phyloP scores from a whole-genome alignment of 2,113 vertebrate genomes.

The Eudyptes chrysolophus region DNA sequence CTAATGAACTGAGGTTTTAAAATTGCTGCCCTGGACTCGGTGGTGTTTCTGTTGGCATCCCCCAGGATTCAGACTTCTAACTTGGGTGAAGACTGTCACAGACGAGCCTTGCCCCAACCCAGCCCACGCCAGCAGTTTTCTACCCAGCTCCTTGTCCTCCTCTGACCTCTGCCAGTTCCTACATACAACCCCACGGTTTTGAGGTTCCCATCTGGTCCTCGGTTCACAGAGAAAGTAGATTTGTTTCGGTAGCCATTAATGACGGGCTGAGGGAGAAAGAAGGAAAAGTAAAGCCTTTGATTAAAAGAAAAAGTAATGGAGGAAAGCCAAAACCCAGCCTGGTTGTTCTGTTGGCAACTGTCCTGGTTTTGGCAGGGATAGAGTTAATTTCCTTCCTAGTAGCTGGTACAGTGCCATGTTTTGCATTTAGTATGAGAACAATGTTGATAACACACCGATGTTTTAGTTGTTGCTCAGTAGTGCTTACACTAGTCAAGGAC shows the following conservation, averaged over 20 bases:
- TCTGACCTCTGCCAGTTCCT: slow-evolving; percentile 74
- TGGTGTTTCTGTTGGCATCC: background rate
- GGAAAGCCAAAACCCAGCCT: background rate
- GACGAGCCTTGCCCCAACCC: background rate
- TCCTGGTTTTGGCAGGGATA: too few relatives aligned
- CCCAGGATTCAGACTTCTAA: background rate
- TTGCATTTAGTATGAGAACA: too few relatives aligned
- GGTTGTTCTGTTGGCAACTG: background rate
- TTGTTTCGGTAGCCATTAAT: slow-evolving; percentile 85
- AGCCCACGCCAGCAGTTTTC: background rate
- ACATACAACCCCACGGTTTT: slow-evolving; percentile 85
- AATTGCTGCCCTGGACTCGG: background rate
- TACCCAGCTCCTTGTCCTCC: background rate
- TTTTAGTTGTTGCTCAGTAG: too few relatives aligned
- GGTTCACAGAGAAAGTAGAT: slow-evolving; percentile 87
- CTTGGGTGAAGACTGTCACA: background rate
- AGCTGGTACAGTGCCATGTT: too few relatives aligned
- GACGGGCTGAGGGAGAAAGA: slow-evolving; percentile 62
- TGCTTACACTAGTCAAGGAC: too few relatives aligned
- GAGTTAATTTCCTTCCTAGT: too few relatives aligned
- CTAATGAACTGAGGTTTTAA: background rate
- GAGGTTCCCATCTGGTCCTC: slow-evolving; percentile 82
- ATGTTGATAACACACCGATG: too few relatives aligned
- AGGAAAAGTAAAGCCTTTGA: background rate
- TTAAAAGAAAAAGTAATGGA: background rate